Evolutionary conservation across 2,113 vertebrate genomes (phyloP).

Genomic region (Cavia aperea): DNA sequence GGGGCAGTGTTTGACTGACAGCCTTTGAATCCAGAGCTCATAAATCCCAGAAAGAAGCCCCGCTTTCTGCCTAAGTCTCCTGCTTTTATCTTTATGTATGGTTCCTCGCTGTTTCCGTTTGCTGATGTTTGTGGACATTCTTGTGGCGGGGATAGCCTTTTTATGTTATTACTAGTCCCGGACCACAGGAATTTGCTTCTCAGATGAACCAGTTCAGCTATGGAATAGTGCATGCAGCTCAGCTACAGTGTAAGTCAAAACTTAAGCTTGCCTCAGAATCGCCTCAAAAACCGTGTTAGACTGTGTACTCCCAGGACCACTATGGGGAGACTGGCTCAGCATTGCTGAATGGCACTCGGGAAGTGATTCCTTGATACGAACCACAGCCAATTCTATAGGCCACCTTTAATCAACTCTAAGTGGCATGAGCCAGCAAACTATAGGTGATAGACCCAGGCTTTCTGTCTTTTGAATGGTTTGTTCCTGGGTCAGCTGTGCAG

Average conservation of each 20-base stretch:
- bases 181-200: constrained; percentile 35
- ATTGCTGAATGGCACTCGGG: not conserved
- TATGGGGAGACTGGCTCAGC: not conserved
- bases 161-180: constrained; percentile 22
- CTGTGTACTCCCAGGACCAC: not conserved
- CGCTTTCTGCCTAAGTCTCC: constrained; percentile 14
- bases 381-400: not conserved
- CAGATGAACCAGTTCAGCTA: not conserved
- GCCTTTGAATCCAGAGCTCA: not conserved
- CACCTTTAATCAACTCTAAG: not conserved
- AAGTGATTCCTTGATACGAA: not conserved
- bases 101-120: not conserved
- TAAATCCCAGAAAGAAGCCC: not conserved
- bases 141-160: not conserved
- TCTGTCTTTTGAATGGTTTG: not conserved
- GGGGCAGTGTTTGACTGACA: not conserved
- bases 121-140: constrained; percentile 19
- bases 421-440: not conserved
- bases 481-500: not conserved
- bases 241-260: not conserved
- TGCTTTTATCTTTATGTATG: constrained; percentile 22
- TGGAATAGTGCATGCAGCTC: not conserved
- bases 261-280: not conserved
- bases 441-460: not conserved
- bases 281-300: not conserved